Evolutionary conservation across 2,888 invertebrate species (phyloP).

Genomic region (Cybosia mesomella): DNA sequence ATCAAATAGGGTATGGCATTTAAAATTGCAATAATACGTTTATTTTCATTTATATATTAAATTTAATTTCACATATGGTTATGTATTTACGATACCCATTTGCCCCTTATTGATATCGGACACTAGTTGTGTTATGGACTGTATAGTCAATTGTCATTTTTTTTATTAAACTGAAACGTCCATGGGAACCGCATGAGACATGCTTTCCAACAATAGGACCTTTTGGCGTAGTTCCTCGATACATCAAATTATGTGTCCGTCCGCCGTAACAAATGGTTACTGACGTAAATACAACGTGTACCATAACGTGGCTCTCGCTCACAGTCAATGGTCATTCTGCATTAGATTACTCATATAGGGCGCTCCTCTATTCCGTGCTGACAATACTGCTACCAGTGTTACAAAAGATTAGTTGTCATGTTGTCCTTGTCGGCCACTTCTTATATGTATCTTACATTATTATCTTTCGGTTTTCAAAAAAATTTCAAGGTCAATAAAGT

Average conservation of each 20-base stretch:
- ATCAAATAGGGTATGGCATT: too few species aligned
- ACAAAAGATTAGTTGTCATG: slow-evolving; percentile 52
- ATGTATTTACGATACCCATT: too few species aligned
- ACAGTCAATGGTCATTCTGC: slow-evolving; percentile 52
- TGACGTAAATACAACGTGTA: slow-evolving; percentile 49
- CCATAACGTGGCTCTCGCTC: slow-evolving; percentile 45
- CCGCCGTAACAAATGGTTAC: slow-evolving; percentile 67
- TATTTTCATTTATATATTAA: too few species aligned
- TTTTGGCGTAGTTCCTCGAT: slow-evolving; percentile 77
- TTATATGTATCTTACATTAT: slow-evolving; percentile 18
- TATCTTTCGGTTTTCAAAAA: background rate
- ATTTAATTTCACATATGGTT: too few species aligned
- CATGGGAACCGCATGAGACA: slow-evolving; percentile 65
- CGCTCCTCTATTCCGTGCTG: slow-evolving; percentile 55
- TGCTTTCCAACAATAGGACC: slow-evolving; percentile 64
- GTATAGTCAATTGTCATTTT: slow-evolving; percentile 11
- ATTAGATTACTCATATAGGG: slow-evolving; percentile 58
- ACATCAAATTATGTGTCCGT: slow-evolving; percentile 63
- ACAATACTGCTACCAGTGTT: slow-evolving; percentile 48
- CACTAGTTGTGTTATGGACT: too few species aligned
- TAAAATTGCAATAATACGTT: too few species aligned
- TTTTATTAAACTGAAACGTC: slow-evolving; percentile 10
- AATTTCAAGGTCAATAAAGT: too few species aligned
- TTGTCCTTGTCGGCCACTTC: slow-evolving; percentile 45
- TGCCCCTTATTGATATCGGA: too few species aligned